Evolutionary conservation across 64 coral and sea anemone genomes (phyloP), one percentile per base, ranked within the genome.

Genomic region (Platygyra sinensis): DNA sequence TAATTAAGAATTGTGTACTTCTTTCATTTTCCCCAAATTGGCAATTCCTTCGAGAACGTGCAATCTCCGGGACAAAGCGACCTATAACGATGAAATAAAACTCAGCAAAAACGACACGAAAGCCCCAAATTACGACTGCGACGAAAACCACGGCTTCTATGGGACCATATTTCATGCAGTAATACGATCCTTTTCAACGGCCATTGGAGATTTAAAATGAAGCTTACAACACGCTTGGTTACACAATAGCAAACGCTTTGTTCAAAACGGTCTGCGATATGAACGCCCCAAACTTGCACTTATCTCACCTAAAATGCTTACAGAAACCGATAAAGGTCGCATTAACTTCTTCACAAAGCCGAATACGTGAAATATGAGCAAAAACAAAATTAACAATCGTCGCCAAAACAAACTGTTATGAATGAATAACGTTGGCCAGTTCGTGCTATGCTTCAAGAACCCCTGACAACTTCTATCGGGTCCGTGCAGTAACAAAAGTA

Each of bases 171-270:
- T 69, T 51, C 75, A 91, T 94, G 89, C 93, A 94, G 95, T 91
- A 88, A 94, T 87, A 59, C 76, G 90, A 88, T 78, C 83, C 81
- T 60, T 84, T 82, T 86, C 75, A 93, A 97, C 95, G 95, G 95
- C 94, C 95, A 94, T 94, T 93, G 73, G 91, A 94, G 95, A 97
- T 97, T 97, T 88, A 89, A 97, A 97, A 89, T 94, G 87, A 77
- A 89, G 82, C 67, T 89, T 67, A 80, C 74, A 76, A 94, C 77
- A 89, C 87, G 92, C 83, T 89, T 84, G 78, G 79, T 60, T 60
- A 73, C 87, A 89, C 74, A 57, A 63, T 39, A 84, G 69, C 62
- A 19, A 30, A 28, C 29, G 82, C 74, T 93, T 89, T n/a, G 31
- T 51, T 38, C 59, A 52, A 42, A 71, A 52, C 33, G 39, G 69